A percentile compares a stretch with the other conserved stretches of the same genome.
Evolutionary conservation across 2,113 vertebrate genomes (phyloP).

Genomic region (Brevimyrus niger): DNA sequence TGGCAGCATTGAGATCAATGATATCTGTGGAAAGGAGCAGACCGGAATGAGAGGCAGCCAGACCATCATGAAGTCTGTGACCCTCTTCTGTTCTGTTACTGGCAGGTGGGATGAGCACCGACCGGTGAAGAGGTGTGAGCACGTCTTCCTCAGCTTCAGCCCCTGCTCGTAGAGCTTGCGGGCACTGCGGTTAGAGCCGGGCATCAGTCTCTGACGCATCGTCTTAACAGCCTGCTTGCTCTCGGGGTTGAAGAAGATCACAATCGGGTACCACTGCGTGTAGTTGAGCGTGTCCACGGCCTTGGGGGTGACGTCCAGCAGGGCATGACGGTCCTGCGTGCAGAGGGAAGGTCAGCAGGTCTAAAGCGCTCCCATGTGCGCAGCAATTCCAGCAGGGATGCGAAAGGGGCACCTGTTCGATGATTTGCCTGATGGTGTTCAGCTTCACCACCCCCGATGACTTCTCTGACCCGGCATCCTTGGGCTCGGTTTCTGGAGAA

Average conservation of each 20-base stretch:
- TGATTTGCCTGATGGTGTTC: constrained; percentile 92
- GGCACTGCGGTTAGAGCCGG: constrained; percentile 83
- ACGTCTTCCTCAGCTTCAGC: constrained; percentile 83
- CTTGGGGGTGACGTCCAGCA: constrained; percentile 93
- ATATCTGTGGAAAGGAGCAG: constrained; percentile 54
- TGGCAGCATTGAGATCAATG: constrained; percentile 80
- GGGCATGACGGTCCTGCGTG: constrained; percentile 78
- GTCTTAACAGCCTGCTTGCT: constrained; percentile 86
- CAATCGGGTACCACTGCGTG: constrained; percentile 97
- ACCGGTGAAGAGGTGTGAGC: constrained; percentile 88
- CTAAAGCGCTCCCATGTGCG: background rate
- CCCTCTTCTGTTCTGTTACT: background rate
- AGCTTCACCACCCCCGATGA: constrained; percentile 85
- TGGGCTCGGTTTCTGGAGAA: constrained; percentile 83
- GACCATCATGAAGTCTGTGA: background rate
- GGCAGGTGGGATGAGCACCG: background rate
- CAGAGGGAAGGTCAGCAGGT: background rate
- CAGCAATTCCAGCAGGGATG: background rate
- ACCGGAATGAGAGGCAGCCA: background rate
- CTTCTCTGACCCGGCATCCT: constrained; percentile 86
- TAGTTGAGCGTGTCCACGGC: constrained; percentile 95
- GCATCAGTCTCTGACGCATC: constrained; percentile 81
- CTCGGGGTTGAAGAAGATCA: constrained; percentile 91
- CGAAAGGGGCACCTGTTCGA: constrained; percentile 76
- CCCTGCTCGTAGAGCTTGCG: constrained; percentile 90